Evolutionary conservation across 2,888 invertebrate genomes (phyloP).

Genomic region (Ditylenchus weischeri): DNA sequence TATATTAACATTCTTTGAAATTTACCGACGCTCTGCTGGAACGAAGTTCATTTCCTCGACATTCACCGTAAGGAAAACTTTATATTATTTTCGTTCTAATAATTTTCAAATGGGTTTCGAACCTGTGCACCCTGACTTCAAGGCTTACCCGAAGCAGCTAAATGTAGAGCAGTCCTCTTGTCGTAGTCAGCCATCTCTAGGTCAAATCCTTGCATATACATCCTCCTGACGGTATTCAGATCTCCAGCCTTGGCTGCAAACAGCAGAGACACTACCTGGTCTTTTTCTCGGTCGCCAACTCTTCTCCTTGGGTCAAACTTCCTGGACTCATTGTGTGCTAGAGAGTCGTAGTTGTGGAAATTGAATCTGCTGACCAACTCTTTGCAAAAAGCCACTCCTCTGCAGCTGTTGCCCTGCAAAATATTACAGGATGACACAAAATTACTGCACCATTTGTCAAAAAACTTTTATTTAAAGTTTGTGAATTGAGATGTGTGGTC

Average conservation of each 20-base stretch:
- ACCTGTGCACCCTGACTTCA: no score
- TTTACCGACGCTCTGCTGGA: no score
- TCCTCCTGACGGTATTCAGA: constrained; percentile 40
- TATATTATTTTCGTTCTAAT: no score
- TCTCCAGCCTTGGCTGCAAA: constrained; percentile 46
- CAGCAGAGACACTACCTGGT: constrained; percentile 39
- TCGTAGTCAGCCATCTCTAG: constrained; percentile 90
- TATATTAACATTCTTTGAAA: no score
- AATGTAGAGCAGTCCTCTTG: constrained; percentile 89
- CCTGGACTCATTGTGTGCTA: constrained; percentile 45
- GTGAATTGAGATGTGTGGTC: no score
- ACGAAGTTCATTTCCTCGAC: no score
- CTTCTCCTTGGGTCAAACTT: constrained; percentile 35
- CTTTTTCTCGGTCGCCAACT: constrained; percentile 31
- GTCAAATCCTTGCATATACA: constrained; percentile 64
- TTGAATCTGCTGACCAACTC: constrained; percentile 79
- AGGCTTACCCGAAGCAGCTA: constrained; percentile 72
- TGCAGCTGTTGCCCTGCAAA: constrained; percentile 75
- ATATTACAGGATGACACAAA: no score
- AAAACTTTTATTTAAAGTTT: no score
- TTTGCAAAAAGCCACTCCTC: constrained; percentile 87
- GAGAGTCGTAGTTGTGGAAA: constrained; percentile 79
- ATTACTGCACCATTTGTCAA: no score
- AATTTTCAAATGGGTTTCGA: no score
- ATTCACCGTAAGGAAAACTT: no score